A percentile compares a stretch with the other conserved stretches of the same genome.
Conservation (phyloP, 2,113 vertebrate species). For the Protobothrops flavoviridis region DNA sequence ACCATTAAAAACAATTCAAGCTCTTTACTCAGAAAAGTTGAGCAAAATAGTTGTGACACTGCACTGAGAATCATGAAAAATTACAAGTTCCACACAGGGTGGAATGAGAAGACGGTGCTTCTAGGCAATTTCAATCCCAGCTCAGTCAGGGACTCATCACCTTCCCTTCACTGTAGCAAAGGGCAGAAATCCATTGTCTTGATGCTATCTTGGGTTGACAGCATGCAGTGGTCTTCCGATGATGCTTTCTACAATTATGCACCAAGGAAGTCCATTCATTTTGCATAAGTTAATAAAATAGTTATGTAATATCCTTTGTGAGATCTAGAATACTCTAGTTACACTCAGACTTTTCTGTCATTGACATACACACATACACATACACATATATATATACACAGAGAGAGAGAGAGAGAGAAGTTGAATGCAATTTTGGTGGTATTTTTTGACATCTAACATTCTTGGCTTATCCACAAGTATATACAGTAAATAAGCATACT, state of each 20-base stretch:
- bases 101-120: neutral
- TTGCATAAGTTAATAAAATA: neutral
- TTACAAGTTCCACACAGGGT: neutral
- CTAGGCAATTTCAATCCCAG: neutral
- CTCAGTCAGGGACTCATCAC: neutral
- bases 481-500: neutral
- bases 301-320: neutral
- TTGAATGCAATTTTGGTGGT: neutral
- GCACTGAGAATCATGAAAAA: neutral
- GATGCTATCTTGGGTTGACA: neutral
- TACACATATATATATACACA: no score
- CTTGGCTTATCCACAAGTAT: neutral
- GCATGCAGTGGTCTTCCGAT: neutral
- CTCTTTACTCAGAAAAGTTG: neutral
- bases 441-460: neutral
- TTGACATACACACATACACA: neutral
- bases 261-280: neutral
- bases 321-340: neutral
- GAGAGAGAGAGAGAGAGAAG: no score
- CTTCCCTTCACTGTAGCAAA: neutral
- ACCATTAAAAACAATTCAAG: conserved; percentile 9
- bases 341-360: neutral
- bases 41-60: neutral
- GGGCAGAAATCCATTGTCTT: neutral
- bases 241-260: neutral